Conservation (phyloP, 2,113 vertebrate genomes). For the Notarius lentiginosus region DNA sequence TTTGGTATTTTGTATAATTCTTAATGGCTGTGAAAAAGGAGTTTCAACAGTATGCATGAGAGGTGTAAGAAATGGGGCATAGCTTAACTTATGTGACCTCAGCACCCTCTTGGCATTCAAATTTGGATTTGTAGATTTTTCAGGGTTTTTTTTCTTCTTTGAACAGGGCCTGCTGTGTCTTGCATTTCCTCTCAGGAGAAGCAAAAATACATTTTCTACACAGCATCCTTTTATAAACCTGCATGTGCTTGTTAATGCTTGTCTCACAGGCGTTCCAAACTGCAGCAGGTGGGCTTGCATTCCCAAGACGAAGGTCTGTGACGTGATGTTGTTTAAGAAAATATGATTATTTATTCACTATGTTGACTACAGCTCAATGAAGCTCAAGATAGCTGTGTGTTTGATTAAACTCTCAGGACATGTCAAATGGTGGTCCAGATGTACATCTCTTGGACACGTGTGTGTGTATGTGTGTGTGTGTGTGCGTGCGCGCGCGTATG, state of each 20-base stretch:
- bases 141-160: constrained; percentile 56
- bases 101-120: constrained; percentile 51
- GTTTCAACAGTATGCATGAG: constrained; percentile 11
- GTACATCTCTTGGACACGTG: background rate
- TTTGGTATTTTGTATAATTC: background rate
- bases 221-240: constrained; percentile 72
- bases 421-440: background rate
- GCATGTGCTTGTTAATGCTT: constrained; percentile 73
- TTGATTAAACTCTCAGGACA: constrained; percentile 4
- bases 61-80: constrained; percentile 64
- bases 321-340: background rate
- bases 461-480: no score
- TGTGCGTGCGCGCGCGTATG: no score
- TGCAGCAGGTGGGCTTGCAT: constrained; percentile 16
- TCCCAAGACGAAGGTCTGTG: constrained; percentile 14
- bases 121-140: constrained; percentile 64
- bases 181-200: constrained; percentile 72
- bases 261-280: constrained; percentile 21
- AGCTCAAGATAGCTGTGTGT: constrained; percentile 13
- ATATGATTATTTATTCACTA: constrained; percentile 17
- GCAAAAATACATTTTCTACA: constrained; percentile 73
- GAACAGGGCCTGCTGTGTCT: constrained; percentile 71
- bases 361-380: constrained; percentile 5
- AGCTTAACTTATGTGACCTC: constrained; percentile 66
- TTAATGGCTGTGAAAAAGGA: background rate